These are phyloP conservation scores for Balanococcus diminutus DNA, from an alignment of 2,888 invertebrate species.

Conservation along the genomic window DNA sequence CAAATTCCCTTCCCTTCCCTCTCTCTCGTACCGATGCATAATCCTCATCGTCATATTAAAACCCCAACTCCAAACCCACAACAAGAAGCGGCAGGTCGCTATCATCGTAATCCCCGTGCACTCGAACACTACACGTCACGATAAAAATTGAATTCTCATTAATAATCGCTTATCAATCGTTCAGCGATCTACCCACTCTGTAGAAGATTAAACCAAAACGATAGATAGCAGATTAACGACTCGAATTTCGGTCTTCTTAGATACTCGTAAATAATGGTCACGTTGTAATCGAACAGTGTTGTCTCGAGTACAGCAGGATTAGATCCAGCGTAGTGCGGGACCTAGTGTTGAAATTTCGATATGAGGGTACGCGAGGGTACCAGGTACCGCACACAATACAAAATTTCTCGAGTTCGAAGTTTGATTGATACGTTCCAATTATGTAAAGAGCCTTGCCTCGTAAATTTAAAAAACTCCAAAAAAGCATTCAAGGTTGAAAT, in stretches of 20 bases:
- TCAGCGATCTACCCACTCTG: not conserved
- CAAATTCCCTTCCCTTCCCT: too few relatives aligned
- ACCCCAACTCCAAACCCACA: too few relatives aligned
- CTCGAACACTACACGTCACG: constrained; percentile 6
- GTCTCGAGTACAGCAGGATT: not conserved
- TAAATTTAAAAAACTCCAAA: constrained; percentile 24
- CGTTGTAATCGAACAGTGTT: not conserved
- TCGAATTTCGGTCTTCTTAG: not conserved
- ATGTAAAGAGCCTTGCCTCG: constrained; percentile 2
- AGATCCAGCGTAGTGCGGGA: not conserved
- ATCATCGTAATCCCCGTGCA: not conserved
- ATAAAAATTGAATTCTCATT: constrained; percentile 31
- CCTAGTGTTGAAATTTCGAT: not conserved
- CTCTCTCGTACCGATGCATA: too few relatives aligned
- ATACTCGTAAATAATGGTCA: not conserved
- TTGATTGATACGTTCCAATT: constrained; percentile 33
- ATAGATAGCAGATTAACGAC: not conserved
- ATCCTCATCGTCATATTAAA: too few relatives aligned
- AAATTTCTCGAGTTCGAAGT: not conserved
- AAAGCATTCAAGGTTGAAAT: constrained; percentile 37
- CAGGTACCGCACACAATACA: not conserved
- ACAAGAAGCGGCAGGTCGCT: not conserved
- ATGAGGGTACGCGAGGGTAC: not conserved
- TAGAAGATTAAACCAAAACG: not conserved
- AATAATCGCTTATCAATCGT: constrained; percentile 20